Evolutionary conservation across 1,140 invertebrate species (phyloP), one percentile per base, ranked within the genome.

Genomic region (Hetaerina americana): DNA sequence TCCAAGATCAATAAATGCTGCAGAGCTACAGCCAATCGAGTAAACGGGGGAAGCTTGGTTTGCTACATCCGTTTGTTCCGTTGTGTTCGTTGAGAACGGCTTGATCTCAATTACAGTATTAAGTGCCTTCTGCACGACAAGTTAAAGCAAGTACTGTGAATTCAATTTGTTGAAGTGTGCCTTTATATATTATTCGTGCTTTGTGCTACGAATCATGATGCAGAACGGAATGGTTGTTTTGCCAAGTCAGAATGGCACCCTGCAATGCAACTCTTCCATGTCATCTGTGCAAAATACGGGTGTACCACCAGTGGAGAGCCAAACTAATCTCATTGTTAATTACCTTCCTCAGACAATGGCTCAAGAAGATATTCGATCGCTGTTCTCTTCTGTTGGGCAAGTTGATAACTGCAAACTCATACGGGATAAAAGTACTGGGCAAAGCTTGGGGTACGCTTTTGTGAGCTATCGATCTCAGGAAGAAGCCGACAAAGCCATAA

Each of bases 301-400:
- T 73, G 84, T 84, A 74, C 82, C 80, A 72, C 86, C 87, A 77
- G 40, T 57, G 40, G 40, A 57, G 22, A 57, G 40, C 22, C 40
- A 57, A 10, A 90, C 89, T 74, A 95, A 95, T 84, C 85, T 95
- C 75, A 95, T 95, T 77, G 92, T 95, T 74, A 95, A 95, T 81
- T 95, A 95, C 85, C 84, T 95, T 76, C 93, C 93, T 73, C 93
- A 95, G 85, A 93, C 89, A 68, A 95, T 95, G 93, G 92, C 91
- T 40, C 93, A 95, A 81, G 92, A 95, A 79, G 93, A 95, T 81
- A 92, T 94, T 76, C 84, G 90, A 74, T 90, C 88, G 71, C 84
- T 95, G 71, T 95, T 95, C 80, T 89, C 89, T 25, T 91, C 89
- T 79, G 92, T 94, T 79, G 93, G 93, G 73, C 91, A 93, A 81